Conservation (phyloP, 2,888 invertebrate species). For the Mesochorus sp. region DNA sequence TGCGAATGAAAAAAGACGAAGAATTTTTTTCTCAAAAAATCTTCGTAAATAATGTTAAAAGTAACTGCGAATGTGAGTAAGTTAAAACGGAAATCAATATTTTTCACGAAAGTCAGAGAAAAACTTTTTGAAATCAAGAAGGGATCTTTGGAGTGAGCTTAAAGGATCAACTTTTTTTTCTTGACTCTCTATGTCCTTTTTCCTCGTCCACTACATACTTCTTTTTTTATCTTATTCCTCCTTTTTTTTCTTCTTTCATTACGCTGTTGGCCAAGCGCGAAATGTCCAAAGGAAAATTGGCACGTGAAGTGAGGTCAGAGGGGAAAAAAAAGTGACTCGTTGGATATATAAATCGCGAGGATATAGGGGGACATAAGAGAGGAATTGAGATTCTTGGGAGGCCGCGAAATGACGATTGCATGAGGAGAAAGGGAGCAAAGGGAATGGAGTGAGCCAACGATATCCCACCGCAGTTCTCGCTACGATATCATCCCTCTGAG, state of each 20-base stretch:
- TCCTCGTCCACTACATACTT: neutral
- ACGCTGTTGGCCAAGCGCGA: slow-evolving; percentile 18
- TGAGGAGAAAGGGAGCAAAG: slow-evolving; percentile 15
- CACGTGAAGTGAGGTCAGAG: neutral
- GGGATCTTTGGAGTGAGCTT: slow-evolving; percentile 11
- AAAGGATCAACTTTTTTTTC: neutral
- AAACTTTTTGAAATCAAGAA: slow-evolving; percentile 17
- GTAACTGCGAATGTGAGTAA: neutral
- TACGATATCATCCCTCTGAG: slow-evolving; percentile 24
- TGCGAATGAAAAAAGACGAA: too few species aligned
- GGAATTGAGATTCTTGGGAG: slow-evolving; percentile 38
- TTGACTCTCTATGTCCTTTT: neutral
- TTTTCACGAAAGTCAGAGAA: neutral
- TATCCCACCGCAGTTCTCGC: slow-evolving; percentile 8
- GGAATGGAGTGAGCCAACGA: neutral
- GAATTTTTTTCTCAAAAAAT: neutral
- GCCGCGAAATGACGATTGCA: slow-evolving; percentile 48
- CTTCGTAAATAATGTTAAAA: neutral
- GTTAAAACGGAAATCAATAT: slow-evolving; percentile 27
- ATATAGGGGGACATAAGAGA: slow-evolving; percentile 2
- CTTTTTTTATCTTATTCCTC: neutral
- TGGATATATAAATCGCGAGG: slow-evolving; percentile 8
- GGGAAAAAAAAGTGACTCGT: slow-evolving; percentile 33
- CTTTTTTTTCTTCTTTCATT: slow-evolving; percentile 4
- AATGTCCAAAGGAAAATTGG: slow-evolving; percentile 29